These are phyloP conservation scores for Setophaga kirtlandii DNA, from an alignment of 2,113 vertebrate genomes.

Conservation along the genomic window DNA sequence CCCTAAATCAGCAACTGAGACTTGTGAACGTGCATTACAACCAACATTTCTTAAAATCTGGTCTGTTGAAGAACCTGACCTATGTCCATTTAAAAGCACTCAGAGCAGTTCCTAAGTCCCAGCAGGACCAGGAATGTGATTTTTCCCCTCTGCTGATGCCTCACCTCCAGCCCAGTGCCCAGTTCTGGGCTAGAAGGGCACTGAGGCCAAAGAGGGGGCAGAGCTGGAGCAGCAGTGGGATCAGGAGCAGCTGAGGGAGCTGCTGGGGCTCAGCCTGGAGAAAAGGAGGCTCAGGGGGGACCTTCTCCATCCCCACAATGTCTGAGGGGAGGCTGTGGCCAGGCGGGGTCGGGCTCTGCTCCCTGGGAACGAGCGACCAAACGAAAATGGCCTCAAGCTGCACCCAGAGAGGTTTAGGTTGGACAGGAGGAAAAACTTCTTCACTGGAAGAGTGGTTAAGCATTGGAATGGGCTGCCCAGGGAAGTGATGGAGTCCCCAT, in stretches of 20 bases:
- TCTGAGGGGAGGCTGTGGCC: background rate
- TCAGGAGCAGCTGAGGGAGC: background rate
- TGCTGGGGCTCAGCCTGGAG: background rate
- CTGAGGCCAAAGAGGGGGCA: background rate
- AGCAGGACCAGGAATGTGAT: background rate
- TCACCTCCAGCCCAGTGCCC: background rate
- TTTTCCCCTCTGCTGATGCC: background rate
- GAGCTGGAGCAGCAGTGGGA: background rate
- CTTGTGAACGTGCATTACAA: background rate
- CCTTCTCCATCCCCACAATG: background rate
- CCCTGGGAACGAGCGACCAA: background rate
- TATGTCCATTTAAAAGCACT: background rate
- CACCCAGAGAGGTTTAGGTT: background rate
- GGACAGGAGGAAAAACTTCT: background rate
- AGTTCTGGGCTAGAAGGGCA: background rate
- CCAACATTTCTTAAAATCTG: background rate
- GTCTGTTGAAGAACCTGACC: background rate
- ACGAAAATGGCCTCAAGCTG: background rate
- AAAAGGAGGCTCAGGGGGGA: background rate
- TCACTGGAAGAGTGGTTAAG: background rate
- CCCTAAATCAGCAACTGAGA: background rate
- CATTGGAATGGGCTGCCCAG: background rate
- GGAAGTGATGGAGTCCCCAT: background rate
- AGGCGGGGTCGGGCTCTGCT: background rate
- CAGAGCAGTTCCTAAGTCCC: background rate